A percentile compares a stretch with the other conserved stretches of the same genome.
These are phyloP conservation scores for Bombus sibiricus DNA, from an alignment of 1,140 invertebrate species.

Conservation along the genomic window DNA sequence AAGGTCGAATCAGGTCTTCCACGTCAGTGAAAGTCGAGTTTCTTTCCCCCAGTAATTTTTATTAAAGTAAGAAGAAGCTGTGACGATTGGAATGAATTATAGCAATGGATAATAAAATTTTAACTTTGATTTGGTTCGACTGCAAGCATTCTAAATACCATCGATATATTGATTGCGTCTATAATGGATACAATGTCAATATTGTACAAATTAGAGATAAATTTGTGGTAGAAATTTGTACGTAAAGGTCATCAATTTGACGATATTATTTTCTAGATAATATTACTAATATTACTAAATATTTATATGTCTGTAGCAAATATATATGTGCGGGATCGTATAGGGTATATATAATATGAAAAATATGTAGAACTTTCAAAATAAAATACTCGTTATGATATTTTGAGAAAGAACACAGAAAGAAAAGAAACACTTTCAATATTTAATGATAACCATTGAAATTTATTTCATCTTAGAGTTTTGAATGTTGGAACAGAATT, in stretches of 20 bases:
- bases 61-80: background rate
- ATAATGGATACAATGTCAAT: background rate
- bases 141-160: background rate
- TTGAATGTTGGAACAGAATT: no score
- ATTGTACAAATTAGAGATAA: background rate
- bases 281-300: no score
- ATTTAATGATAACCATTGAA: background rate
- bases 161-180: background rate
- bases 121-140: background rate
- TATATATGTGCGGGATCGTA: no score
- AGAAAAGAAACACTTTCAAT: background rate
- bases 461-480: no score
- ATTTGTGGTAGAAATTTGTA: background rate
- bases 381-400: no score
- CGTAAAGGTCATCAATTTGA: background rate
- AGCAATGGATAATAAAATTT: background rate
- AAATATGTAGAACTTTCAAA: no score
- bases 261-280: no score
- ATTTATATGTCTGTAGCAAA: no score
- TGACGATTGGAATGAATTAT: background rate
- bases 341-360: no score
- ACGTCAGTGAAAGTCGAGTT: background rate
- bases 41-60: background rate
- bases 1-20: slow-evolving; percentile 20
- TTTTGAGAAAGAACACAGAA: background rate